phyloP scores from a whole-genome alignment of 2,888 invertebrate genomes.

The Erebia palarica region DNA sequence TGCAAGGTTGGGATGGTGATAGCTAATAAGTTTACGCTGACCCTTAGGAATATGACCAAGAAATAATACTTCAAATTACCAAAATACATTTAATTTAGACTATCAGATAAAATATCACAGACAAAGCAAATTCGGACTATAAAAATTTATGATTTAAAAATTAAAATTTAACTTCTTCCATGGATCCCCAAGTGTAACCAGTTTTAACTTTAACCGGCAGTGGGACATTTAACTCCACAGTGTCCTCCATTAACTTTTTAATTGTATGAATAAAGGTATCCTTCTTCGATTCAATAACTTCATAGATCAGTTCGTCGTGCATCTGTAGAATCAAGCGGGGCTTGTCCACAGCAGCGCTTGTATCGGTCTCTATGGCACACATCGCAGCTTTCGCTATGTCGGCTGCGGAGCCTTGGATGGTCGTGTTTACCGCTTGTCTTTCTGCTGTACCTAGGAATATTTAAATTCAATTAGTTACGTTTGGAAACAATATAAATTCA shows the following conservation, averaged over 20 bases:
- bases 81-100: constrained; percentile 10
- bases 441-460: constrained; percentile 88
- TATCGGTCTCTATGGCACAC: constrained; percentile 86
- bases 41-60: background rate
- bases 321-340: constrained; percentile 92
- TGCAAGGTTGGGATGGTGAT: too few species aligned
- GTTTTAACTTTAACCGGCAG: constrained; percentile 93
- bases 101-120: constrained; percentile 52
- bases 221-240: constrained; percentile 87
- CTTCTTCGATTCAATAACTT: constrained; percentile 86
- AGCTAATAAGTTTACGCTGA: background rate
- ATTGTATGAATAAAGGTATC: constrained; percentile 84
- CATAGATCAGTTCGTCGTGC: constrained; percentile 98
- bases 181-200: constrained; percentile 91
- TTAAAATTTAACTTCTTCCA: constrained; percentile 52
- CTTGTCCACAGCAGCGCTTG: constrained; percentile 54
- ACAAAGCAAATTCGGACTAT: constrained; percentile 32
- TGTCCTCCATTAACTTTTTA: constrained; percentile 90
- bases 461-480: background rate
- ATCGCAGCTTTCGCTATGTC: constrained; percentile 97
- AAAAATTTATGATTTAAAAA: constrained; percentile 42
- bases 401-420: constrained; percentile 97
- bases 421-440: constrained; percentile 97
- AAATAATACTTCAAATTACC: background rate
- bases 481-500: too few species aligned